Conservation (phyloP, 2,797 vertebrate species). For the Okamejei kenojei region DNA sequence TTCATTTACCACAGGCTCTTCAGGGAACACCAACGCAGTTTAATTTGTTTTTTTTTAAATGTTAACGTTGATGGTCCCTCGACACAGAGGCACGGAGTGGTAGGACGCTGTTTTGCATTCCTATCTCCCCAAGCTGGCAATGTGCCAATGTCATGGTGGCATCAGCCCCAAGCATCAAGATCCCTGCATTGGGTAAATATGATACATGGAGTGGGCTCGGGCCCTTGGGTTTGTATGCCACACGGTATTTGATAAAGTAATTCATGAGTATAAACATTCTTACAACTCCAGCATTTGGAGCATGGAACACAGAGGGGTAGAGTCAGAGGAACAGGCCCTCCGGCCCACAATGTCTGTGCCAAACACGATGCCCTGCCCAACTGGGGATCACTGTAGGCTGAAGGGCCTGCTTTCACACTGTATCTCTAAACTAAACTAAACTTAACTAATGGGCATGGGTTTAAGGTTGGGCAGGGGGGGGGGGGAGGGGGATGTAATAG, state of each 20-base stretch:
- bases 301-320: neutral
- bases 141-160: neutral
- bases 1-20: neutral
- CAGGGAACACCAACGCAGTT: neutral
- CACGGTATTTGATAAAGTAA: neutral
- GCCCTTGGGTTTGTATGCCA: neutral
- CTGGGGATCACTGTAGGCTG: too few species aligned
- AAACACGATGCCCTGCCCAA: too few species aligned
- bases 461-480: too few species aligned
- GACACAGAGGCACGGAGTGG: neutral
- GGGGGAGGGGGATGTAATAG: too few species aligned
- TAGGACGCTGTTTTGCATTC: neutral
- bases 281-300: neutral
- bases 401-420: too few species aligned
- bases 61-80: neutral
- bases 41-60: neutral
- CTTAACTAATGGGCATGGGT: too few species aligned
- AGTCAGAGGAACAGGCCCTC: neutral
- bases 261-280: neutral
- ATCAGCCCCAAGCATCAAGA: neutral
- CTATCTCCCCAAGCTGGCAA: neutral
- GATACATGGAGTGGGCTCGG: neutral
- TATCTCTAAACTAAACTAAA: too few species aligned
- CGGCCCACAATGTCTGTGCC: too few species aligned
- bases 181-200: neutral